Percentiles rank a stretch among this genome's conserved stretches.
These are phyloP conservation scores for Loxodonta africana DNA, from an alignment of 2,113 vertebrate species.

Conservation along the genomic window DNA sequence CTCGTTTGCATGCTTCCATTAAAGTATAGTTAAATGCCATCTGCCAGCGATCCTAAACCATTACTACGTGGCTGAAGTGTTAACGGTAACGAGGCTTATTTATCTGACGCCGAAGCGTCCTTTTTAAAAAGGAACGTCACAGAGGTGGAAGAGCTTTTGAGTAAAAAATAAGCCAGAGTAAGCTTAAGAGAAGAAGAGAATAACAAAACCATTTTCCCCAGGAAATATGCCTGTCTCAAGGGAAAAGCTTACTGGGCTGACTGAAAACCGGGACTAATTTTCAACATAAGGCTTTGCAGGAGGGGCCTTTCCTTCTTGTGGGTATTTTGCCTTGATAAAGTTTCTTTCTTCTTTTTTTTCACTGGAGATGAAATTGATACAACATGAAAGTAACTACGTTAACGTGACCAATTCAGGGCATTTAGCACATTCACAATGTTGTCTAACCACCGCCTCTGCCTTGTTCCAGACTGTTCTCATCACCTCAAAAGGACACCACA, in stretches of 20 bases:
- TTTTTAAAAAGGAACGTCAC: background rate
- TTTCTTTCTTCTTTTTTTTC: background rate
- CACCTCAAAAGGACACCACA: no score
- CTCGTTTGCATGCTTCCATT: background rate
- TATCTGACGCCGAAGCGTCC: background rate
- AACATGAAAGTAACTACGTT: no score
- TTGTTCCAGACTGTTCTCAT: no score
- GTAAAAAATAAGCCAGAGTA: background rate
- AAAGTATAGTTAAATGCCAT: background rate
- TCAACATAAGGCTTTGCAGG: background rate
- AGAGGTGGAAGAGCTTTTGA: background rate
- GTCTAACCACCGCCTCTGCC: no score
- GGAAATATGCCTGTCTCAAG: background rate
- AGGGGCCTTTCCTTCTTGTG: background rate
- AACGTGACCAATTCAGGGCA: no score
- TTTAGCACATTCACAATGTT: no score
- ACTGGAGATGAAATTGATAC: no score
- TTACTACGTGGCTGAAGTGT: background rate
- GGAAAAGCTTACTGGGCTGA: background rate
- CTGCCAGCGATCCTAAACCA: background rate
- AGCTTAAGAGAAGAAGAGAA: background rate
- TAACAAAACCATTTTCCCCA: background rate
- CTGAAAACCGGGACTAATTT: background rate
- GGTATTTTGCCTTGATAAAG: background rate
- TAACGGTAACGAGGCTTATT: no score